Evolutionary conservation across 2,797 vertebrate genomes (phyloP).

Genomic region (Eulemur rubriventer): DNA sequence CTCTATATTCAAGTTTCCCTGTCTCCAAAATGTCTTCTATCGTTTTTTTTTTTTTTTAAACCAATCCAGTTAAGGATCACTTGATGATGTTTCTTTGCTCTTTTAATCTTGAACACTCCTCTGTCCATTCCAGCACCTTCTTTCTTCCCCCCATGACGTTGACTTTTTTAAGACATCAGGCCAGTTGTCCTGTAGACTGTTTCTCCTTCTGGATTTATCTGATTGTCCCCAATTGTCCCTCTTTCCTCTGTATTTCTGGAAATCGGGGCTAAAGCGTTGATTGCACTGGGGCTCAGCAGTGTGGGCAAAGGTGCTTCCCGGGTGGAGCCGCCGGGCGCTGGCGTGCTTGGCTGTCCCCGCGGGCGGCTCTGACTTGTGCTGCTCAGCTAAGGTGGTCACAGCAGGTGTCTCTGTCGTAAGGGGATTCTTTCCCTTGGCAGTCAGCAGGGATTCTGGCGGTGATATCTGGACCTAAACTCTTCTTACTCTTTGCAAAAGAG

Average conservation of each 20-base stretch:
- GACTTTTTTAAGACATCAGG: neutral
- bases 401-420: neutral
- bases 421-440: neutral
- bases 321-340: fast-evolving
- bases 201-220: neutral
- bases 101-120: neutral
- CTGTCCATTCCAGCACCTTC: neutral
- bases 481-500: neutral
- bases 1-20: neutral
- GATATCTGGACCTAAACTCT: neutral
- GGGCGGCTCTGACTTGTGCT: fast-evolving
- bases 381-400: too few relatives aligned
- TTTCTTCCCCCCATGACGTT: neutral
- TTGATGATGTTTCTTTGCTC: neutral
- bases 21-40: neutral
- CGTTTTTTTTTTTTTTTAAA: neutral
- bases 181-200: neutral
- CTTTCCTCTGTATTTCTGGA: neutral
- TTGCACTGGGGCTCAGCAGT: neutral
- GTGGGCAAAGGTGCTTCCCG: neutral
- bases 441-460: neutral
- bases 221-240: neutral
- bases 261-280: neutral
- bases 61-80: neutral
- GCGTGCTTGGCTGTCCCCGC: neutral